Evolutionary conservation across 2,797 vertebrate species (phyloP).

Genomic region (Centroberyx gerrardi): DNA sequence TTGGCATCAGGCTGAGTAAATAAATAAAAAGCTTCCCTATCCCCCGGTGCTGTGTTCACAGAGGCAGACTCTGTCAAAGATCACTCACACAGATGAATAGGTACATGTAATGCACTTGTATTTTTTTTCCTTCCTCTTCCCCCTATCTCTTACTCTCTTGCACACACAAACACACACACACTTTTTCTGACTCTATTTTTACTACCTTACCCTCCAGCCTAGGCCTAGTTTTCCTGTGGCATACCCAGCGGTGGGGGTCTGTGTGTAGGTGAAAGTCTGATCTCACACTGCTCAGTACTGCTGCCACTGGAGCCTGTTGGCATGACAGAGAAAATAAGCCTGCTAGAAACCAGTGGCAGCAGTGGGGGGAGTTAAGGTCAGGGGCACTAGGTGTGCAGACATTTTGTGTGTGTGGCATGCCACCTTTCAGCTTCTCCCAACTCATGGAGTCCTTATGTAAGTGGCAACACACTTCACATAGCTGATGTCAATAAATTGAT

Average conservation of each 20-base stretch:
- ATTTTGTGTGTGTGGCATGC: too few species aligned
- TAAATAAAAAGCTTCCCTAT: constrained; percentile 38
- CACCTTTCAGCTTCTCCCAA: too few species aligned
- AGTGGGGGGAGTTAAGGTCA: background rate
- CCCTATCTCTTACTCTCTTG: background rate
- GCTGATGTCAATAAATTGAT: too few species aligned
- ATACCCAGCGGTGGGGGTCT: constrained; percentile 10
- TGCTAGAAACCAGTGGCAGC: background rate
- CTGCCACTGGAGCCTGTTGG: background rate
- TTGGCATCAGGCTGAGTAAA: constrained; percentile 24
- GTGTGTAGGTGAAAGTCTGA: constrained; percentile 9
- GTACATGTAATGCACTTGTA: background rate
- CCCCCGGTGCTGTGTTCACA: constrained; percentile 22
- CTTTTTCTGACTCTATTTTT: constrained; percentile 5
- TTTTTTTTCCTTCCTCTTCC: background rate
- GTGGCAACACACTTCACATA: too few species aligned
- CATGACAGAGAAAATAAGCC: background rate
- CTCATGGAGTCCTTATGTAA: too few species aligned
- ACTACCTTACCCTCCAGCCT: constrained; percentile 12
- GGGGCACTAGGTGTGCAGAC: too few species aligned
- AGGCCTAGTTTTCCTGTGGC: constrained; percentile 13
- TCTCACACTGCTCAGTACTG: background rate
- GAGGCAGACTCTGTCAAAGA: constrained; percentile 11
- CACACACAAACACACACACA: background rate
- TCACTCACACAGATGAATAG: constrained; percentile 25